Percentiles rank a stretch among this genome's conserved stretches.
These are phyloP conservation scores for Melanotaenia pygmaea DNA, from an alignment of 2,797 vertebrate genomes.

Conservation along the genomic window DNA sequence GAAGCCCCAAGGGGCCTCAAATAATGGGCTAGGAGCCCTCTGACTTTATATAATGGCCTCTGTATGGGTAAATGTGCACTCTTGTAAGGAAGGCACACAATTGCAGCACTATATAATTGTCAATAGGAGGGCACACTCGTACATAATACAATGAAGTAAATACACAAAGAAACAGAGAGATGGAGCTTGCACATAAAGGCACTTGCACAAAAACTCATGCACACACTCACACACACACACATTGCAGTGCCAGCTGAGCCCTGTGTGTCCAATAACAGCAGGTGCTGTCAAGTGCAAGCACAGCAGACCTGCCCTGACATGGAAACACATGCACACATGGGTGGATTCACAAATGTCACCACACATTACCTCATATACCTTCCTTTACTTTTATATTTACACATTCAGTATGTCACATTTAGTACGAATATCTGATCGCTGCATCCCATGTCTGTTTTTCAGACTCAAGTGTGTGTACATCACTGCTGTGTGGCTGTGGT, in stretches of 20 bases:
- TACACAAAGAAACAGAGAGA: constrained; percentile 49
- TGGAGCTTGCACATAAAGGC: constrained; percentile 41
- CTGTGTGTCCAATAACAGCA: constrained; percentile 75
- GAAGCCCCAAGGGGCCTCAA: constrained; percentile 58
- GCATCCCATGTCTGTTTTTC: constrained; percentile 6
- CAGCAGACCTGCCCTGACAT: constrained; percentile 67
- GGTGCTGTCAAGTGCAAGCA: constrained; percentile 77
- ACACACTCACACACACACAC: constrained; percentile 18
- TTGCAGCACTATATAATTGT: constrained; percentile 64
- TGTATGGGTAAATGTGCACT: constrained; percentile 36
- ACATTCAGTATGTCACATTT: constrained; percentile 17
- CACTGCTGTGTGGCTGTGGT: constrained; percentile 49
- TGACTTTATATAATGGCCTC: constrained; percentile 70
- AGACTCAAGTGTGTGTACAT: constrained; percentile 12
- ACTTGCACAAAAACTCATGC: constrained; percentile 53
- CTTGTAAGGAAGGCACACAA: constrained; percentile 44
- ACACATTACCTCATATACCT: constrained; percentile 17
- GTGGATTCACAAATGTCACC: constrained; percentile 37
- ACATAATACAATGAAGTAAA: constrained; percentile 63
- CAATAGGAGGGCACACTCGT: constrained; percentile 67
- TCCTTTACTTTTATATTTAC: constrained; percentile 12
- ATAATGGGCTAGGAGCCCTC: constrained; percentile 71
- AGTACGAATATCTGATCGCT: constrained; percentile 14
- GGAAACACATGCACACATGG: constrained; percentile 37
- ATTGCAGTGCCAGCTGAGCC: constrained; percentile 75